Evolutionary conservation across 92 coral and sea anemone species (phyloP), one percentile per base, ranked within the genome.

Genomic region (Porites rus): DNA sequence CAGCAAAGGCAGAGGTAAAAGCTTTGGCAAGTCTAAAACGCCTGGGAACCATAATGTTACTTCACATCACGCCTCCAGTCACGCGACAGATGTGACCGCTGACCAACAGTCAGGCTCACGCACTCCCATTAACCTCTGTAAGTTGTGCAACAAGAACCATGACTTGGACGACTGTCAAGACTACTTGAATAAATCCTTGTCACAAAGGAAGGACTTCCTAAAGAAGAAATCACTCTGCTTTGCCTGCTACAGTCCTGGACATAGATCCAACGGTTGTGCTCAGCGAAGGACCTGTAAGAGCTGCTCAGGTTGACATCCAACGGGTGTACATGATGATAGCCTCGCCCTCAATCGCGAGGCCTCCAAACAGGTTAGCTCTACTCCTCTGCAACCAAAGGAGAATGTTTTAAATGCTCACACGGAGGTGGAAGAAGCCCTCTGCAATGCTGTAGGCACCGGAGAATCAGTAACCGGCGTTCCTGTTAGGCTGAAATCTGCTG

Each of bases 281-380:
- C 80, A 87, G 16, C 51, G 74, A 14, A 72, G 80, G 74, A 51
- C 64, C 8, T 82, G 88, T 43, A 60, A 18, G 9, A 52, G 11
- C 19, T 88, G 91, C 63, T 24, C 50, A 10, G 70, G 83, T 10
- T 66, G 83, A 2, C 79, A 88, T 56, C 88, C 88, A 4, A 88
- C 88, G 2, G 72, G 86, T 14, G 84, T 91, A 43, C 92, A 88
- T 75, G 92, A 88, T 83, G 86, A 89, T 52, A 77, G 84, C 5
- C 84, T 90, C 22, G 77, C 76, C 53, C 17, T 46, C 14, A 69
- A 68, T 12, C 65, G 10, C 22, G 51, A 8, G 43, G 31, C 76
- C 9, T 1, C 31, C 61, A 69, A 17, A 16, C 72, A 76, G 6
- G 83, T 5, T 53, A 85, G 38, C 14, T 64, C 54, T 1, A 21